A percentile compares a stretch with the other conserved stretches of the same genome.
phyloP scores from a whole-genome alignment of 2,113 vertebrate genomes.

The Amazona vittata region DNA sequence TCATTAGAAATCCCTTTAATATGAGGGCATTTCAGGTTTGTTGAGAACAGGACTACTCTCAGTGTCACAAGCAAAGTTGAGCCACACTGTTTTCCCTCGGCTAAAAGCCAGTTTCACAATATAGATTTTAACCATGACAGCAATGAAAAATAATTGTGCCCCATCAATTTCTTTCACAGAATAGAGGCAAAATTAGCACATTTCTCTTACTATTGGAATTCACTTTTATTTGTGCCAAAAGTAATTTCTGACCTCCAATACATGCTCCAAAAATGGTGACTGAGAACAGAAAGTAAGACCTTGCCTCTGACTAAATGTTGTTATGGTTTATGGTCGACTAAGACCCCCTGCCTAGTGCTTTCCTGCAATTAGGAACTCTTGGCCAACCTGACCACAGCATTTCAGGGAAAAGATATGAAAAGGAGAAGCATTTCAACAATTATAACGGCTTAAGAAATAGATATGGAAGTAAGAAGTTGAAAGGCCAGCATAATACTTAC shows the following conservation, averaged over 20 bases:
- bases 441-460: background rate
- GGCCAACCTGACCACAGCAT: background rate
- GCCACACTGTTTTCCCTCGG: background rate
- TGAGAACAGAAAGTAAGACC: background rate
- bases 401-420: background rate
- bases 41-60: background rate
- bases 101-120: background rate
- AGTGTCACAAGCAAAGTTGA: background rate
- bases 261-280: background rate
- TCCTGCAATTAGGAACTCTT: background rate
- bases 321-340: background rate
- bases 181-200: background rate
- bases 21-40: background rate
- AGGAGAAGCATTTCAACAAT: background rate
- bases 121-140: background rate
- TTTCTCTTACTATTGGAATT: background rate
- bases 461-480: fast-evolving
- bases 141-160: slow-evolving; percentile 3
- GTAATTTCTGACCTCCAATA: background rate
- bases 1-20: background rate
- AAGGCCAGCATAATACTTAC: background rate
- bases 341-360: background rate
- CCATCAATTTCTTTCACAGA: background rate
- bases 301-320: background rate
- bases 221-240: background rate